phyloP scores from a whole-genome alignment of 64 coral and sea anemone genomes.

The Anthopleura sola region DNA sequence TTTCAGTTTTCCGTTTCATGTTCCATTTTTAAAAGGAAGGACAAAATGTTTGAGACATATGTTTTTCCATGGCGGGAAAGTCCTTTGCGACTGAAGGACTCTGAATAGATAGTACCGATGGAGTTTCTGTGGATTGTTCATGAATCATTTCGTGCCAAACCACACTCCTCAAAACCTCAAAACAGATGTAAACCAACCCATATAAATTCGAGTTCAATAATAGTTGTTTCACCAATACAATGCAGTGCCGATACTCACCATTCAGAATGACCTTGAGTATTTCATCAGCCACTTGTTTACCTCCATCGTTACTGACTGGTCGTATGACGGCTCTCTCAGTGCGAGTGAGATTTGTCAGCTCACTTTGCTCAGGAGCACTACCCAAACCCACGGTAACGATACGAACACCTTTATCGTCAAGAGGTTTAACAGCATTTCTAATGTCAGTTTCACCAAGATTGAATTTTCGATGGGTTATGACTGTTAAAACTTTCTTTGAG shows the following conservation, averaged over 20 bases:
- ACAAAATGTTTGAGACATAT: too few species aligned
- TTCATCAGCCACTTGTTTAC: conserved; percentile 21
- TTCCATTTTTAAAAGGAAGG: too few species aligned
- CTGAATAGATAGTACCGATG: too few species aligned
- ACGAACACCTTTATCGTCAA: conserved; percentile 22
- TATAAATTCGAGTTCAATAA: too few species aligned
- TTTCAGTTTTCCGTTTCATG: too few species aligned
- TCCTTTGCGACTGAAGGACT: too few species aligned
- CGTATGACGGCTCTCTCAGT: conserved; percentile 8
- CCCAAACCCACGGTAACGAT: background rate
- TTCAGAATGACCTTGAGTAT: conserved; percentile 21
- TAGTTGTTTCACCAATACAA: background rate
- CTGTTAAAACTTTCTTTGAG: conserved; percentile 9
- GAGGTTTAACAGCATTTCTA: background rate
- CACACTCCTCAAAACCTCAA: too few species aligned
- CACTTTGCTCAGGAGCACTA: background rate
- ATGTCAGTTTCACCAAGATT: background rate
- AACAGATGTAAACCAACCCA: too few species aligned
- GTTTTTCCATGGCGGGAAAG: too few species aligned
- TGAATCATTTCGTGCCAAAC: too few species aligned
- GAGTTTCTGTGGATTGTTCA: too few species aligned
- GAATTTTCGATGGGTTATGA: conserved; percentile 11
- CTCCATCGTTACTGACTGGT: background rate
- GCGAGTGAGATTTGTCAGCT: background rate
- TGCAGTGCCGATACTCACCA: background rate